phyloP scores from a whole-genome alignment of 30 jellyfish, hydroid and myxozoan species.

The Chrysaora quinquecirrha region DNA sequence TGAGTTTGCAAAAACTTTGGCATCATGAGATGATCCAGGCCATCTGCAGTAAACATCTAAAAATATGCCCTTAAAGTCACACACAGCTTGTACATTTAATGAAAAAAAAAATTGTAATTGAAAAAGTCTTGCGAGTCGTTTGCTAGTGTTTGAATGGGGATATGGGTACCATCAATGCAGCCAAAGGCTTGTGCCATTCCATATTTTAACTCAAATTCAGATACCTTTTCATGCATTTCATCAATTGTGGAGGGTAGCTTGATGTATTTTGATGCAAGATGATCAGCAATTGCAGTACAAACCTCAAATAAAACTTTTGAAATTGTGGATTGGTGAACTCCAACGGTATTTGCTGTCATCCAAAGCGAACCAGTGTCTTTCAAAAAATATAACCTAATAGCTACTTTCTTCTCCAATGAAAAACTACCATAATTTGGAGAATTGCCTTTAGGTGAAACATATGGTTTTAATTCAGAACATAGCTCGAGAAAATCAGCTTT shows the following conservation, averaged over 20 bases:
- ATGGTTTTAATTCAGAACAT: too few relatives aligned
- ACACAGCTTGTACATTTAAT: neutral
- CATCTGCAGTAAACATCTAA: neutral
- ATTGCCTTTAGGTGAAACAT: too few relatives aligned
- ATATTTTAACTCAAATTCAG: neutral
- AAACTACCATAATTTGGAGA: too few relatives aligned
- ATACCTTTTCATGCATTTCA: neutral
- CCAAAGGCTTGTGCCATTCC: slow-evolving; percentile 1
- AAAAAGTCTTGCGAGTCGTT: too few relatives aligned
- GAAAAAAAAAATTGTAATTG: neutral
- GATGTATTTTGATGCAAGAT: neutral
- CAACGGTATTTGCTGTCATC: too few relatives aligned
- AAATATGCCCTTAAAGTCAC: too few relatives aligned
- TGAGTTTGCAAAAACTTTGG: neutral
- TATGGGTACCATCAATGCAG: slow-evolving; percentile 4
- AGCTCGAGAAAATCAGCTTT: too few relatives aligned
- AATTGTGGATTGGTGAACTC: too few relatives aligned
- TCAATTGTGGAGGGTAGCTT: neutral
- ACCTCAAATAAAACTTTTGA: too few relatives aligned
- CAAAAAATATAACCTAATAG: too few relatives aligned
- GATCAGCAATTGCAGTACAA: neutral
- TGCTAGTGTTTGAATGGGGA: neutral
- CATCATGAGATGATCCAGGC: slow-evolving; percentile 3
- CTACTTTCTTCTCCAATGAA: too few relatives aligned
- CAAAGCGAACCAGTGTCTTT: too few relatives aligned